Evolutionary conservation across 2,113 vertebrate genomes (phyloP).

Genomic region (Mus pahari): DNA sequence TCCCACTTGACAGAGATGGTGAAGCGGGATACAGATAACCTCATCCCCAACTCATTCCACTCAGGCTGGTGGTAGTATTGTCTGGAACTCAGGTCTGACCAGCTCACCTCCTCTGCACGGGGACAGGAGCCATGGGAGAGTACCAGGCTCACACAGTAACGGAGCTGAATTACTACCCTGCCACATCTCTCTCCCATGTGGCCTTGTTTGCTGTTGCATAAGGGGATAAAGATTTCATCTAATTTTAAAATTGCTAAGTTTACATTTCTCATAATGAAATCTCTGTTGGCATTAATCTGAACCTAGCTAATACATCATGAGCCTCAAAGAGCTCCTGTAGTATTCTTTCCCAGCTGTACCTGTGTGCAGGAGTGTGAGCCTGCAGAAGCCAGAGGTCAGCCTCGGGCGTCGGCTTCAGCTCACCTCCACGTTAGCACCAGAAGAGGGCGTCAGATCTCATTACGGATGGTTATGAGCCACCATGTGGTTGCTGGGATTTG

Average conservation of each 20-base stretch:
- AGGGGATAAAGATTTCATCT: background rate
- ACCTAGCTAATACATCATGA: slow-evolving; percentile 29
- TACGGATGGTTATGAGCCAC: no score
- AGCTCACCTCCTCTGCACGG: background rate
- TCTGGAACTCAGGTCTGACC: background rate
- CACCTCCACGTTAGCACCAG: background rate
- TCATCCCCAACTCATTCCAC: background rate
- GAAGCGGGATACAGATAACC: background rate
- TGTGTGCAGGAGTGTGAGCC: background rate
- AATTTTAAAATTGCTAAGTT: background rate
- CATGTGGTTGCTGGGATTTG: no score
- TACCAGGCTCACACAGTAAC: background rate
- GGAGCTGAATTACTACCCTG: background rate
- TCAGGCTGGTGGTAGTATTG: background rate
- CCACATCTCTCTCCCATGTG: background rate
- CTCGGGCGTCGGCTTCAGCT: background rate
- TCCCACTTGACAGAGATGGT: background rate
- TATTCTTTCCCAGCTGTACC: background rate
- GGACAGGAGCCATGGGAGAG: fast-evolving
- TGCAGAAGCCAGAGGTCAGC: background rate
- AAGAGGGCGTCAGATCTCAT: no score
- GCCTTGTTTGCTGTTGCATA: background rate
- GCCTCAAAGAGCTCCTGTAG: slow-evolving; percentile 26
- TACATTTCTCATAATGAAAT: slow-evolving; percentile 40
- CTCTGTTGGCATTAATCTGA: slow-evolving; percentile 20